Evolutionary conservation across 2,888 invertebrate genomes (phyloP).

Genomic region (Rhopalosiphum nymphaeae): DNA sequence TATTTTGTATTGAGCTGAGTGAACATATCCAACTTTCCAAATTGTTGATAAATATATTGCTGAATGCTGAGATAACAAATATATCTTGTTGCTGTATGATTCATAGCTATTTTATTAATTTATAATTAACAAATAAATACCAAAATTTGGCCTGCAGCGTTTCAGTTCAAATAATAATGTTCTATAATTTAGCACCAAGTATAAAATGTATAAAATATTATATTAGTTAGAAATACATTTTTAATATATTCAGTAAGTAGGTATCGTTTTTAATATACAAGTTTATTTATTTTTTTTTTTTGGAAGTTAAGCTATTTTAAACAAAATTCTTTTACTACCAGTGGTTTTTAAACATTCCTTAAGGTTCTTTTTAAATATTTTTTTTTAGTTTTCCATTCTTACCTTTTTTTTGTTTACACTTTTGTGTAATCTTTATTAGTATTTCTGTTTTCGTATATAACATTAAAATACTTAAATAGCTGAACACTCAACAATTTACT

Average conservation of each 20-base stretch:
- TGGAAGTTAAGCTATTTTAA: constrained; percentile 10
- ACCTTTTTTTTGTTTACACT: constrained; percentile 50
- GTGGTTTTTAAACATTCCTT: constrained; percentile 37
- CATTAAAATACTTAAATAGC: constrained; percentile 26
- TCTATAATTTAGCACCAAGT: too few relatives aligned
- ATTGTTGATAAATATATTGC: too few relatives aligned
- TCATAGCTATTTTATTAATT: too few relatives aligned
- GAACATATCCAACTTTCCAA: neutral
- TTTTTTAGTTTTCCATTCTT: constrained; percentile 13
- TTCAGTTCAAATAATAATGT: too few relatives aligned
- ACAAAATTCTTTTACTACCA: constrained; percentile 7
- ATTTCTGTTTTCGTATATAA: neutral
- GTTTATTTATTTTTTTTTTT: constrained; percentile 9
- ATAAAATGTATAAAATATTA: neutral
- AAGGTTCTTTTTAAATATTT: neutral
- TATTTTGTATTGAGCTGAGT: neutral
- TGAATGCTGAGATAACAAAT: too few relatives aligned
- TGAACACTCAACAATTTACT: constrained; percentile 12
- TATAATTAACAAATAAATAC: too few relatives aligned
- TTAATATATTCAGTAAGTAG: constrained; percentile 22
- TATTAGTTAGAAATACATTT: neutral
- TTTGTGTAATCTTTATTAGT: constrained; percentile 5
- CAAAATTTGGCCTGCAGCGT: too few relatives aligned
- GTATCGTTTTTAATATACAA: neutral
- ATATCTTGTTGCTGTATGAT: too few relatives aligned